phyloP scores from a whole-genome alignment of 1,140 invertebrate species.

The Coelopa frigida region DNA sequence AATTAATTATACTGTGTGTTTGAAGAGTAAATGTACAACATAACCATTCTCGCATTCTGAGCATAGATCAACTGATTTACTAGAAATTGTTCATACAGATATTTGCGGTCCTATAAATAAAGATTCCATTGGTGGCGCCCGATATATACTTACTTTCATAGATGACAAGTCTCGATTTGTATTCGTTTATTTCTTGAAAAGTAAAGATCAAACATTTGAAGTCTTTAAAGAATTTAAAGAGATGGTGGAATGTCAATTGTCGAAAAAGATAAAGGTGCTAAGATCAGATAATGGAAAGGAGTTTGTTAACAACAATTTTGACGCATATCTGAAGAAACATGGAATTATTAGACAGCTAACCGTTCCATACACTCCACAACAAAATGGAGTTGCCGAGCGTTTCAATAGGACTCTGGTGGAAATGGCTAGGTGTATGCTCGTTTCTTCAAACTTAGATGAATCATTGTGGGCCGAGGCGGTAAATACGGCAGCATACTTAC shows the following conservation, averaged over 20 bases:
- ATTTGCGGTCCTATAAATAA: conserved; percentile 3
- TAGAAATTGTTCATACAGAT: background rate
- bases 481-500: conserved; percentile 20
- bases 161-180: conserved; percentile 35
- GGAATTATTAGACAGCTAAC: background rate
- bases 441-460: conserved; percentile 27
- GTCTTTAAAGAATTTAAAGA: conserved; percentile 6
- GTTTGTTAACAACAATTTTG: background rate
- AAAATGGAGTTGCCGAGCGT: conserved; percentile 33
- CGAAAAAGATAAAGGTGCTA: background rate
- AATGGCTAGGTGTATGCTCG: background rate
- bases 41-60: too few relatives aligned
- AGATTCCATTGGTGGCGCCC: conserved; percentile 1
- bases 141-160: conserved; percentile 24
- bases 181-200: conserved; percentile 39
- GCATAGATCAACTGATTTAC: conserved; percentile 2
- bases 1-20: too few relatives aligned
- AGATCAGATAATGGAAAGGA: conserved; percentile 1
- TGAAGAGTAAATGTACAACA: too few relatives aligned
- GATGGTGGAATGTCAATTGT: background rate
- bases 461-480: conserved; percentile 42
- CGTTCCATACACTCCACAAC: conserved; percentile 28
- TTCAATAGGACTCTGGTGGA: conserved; percentile 6
- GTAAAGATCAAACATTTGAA: conserved; percentile 19
- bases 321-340: background rate